These are phyloP conservation scores for Sinocyclocheilus rhinocerous DNA, from an alignment of 2,113 vertebrate genomes.

Conservation along the genomic window DNA sequence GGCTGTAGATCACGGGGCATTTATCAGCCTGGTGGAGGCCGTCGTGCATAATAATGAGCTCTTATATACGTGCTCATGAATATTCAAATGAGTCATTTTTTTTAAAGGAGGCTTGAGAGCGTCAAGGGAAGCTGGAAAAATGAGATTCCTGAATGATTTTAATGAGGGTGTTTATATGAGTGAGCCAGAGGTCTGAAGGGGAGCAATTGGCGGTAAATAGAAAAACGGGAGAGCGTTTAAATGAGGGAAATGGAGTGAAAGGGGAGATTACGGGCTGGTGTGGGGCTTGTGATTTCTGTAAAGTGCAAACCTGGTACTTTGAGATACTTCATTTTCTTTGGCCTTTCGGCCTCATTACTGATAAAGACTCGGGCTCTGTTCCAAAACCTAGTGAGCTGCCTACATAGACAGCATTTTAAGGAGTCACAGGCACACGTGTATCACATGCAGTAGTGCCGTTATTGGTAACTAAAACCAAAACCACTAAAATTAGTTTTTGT, in stretches of 20 bases:
- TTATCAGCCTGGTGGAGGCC: slow-evolving; percentile 28
- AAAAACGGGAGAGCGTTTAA: not conserved
- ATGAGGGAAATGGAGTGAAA: slow-evolving; percentile 23
- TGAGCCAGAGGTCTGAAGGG: slow-evolving; percentile 18
- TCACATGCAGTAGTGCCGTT: not conserved
- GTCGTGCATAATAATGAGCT: slow-evolving; percentile 42
- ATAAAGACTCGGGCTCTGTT: not conserved
- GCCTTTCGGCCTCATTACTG: not conserved
- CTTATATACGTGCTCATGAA: slow-evolving; percentile 39
- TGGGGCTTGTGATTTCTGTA: not conserved
- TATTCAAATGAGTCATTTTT: slow-evolving; percentile 41
- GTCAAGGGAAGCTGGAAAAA: not conserved
- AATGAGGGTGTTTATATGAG: slow-evolving; percentile 31
- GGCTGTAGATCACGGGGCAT: not conserved
- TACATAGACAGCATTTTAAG: slow-evolving; percentile 5
- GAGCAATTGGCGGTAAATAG: not conserved
- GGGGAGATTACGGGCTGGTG: not conserved
- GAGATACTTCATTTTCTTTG: not conserved
- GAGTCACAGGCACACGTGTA: not conserved
- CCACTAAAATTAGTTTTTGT: not conserved
- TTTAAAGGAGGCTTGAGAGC: not conserved
- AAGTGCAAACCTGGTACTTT: slow-evolving; percentile 3
- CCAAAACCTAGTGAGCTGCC: not conserved
- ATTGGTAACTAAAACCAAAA: not conserved
- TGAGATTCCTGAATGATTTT: slow-evolving; percentile 14